Evolutionary conservation across 2,888 invertebrate species (phyloP).

Genomic region (Deroplatys truncata): DNA sequence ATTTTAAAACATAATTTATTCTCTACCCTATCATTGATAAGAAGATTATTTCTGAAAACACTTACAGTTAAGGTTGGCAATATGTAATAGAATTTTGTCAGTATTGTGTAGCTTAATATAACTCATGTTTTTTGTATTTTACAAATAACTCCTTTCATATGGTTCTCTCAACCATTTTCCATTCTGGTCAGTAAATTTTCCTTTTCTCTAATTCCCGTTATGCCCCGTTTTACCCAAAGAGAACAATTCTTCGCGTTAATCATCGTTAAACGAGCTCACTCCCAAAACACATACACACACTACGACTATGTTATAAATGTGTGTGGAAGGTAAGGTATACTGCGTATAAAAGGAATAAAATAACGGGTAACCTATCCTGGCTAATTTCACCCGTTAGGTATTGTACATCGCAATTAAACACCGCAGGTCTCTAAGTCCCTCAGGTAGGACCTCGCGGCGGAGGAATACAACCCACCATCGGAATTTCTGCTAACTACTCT

Average conservation of each 20-base stretch:
- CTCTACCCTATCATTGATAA: too few species aligned
- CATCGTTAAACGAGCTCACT: conserved; percentile 7
- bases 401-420: conserved; percentile 30
- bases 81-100: too few species aligned
- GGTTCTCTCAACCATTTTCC: background rate
- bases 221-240: background rate
- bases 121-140: too few species aligned
- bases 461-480: background rate
- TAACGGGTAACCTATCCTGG: conserved; percentile 4
- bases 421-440: conserved; percentile 17
- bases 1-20: too few species aligned
- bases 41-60: too few species aligned
- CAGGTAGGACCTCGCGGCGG: background rate
- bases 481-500: background rate
- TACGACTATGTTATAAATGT: background rate
- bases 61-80: too few species aligned
- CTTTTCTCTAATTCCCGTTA: background rate
- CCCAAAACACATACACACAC: background rate
- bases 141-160: background rate
- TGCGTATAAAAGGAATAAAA: conserved; percentile 7
- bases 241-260: conserved; percentile 21
- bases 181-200: background rate
- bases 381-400: conserved; percentile 24
- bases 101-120: too few species aligned
- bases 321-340: background rate